A percentile compares a stretch with the other conserved stretches of the same genome.
These are phyloP conservation scores for Araneus ventricosus DNA, from an alignment of 1,140 invertebrate genomes.

Conservation along the genomic window DNA sequence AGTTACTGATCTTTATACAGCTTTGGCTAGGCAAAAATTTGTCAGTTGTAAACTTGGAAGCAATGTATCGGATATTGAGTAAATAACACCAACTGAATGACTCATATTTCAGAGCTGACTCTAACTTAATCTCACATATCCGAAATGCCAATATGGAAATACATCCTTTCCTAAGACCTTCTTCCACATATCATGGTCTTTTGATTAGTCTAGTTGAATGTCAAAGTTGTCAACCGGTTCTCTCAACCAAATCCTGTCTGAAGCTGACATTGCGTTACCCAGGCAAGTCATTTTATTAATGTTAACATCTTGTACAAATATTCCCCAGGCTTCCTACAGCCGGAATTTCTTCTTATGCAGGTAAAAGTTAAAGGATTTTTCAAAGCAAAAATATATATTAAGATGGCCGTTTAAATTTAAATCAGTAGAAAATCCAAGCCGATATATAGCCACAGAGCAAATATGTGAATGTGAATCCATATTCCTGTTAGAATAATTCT, in stretches of 20 bases:
- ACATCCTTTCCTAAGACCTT: not conserved
- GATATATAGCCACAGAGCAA: too few species aligned
- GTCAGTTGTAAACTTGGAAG: too few species aligned
- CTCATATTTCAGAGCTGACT: not conserved
- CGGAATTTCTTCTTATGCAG: not conserved
- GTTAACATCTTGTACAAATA: not conserved
- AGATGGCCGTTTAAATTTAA: too few species aligned
- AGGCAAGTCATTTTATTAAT: not conserved
- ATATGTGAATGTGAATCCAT: too few species aligned
- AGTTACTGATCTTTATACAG: too few species aligned
- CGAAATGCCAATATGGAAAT: not conserved
- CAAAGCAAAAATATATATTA: too few species aligned
- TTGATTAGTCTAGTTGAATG: constrained; percentile 5
- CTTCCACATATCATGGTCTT: not conserved
- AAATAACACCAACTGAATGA: too few species aligned
- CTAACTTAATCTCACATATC: not conserved
- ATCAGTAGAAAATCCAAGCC: too few species aligned
- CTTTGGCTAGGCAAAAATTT: too few species aligned
- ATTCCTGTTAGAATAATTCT: too few species aligned
- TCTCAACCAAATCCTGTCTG: not conserved
- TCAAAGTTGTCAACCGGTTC: constrained; percentile 36
- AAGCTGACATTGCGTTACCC: constrained; percentile 25
- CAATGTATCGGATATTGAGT: too few species aligned
- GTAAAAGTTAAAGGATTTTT: not conserved
- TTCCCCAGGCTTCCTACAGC: too few species aligned